These are phyloP conservation scores for Nanorana parkeri DNA, from an alignment of 2,113 vertebrate species.

Conservation along the genomic window DNA sequence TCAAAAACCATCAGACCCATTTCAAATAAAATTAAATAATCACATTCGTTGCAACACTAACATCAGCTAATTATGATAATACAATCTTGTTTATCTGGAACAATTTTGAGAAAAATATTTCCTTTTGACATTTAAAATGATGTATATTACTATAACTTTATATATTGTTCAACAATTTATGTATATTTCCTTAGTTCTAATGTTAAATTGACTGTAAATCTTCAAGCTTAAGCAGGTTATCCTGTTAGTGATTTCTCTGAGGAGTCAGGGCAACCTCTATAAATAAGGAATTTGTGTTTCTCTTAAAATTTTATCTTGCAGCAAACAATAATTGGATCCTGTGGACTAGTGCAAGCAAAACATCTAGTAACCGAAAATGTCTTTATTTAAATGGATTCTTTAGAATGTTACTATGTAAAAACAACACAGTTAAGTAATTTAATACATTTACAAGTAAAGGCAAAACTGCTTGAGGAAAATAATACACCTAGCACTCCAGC, in stretches of 20 bases:
- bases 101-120: not conserved
- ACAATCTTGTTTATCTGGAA: not conserved
- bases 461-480: no score
- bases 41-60: not conserved
- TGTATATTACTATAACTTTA: not conserved
- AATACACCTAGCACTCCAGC: no score
- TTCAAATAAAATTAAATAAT: slow-evolving; percentile 16
- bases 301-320: slow-evolving; percentile 1
- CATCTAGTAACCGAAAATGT: not conserved
- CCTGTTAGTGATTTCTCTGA: slow-evolving; percentile 40
- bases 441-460: no score
- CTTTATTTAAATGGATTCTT: not conserved
- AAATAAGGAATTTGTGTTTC: slow-evolving; percentile 39
- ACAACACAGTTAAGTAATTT: no score
- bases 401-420: not conserved
- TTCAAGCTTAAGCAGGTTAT: slow-evolving; percentile 39
- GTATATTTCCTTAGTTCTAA: slow-evolving; percentile 25
- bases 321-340: slow-evolving; percentile 36
- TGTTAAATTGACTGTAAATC: slow-evolving; percentile 24
- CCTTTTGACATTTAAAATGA: slow-evolving; percentile 5
- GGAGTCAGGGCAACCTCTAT: not conserved
- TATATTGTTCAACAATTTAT: slow-evolving; percentile 17
- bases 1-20: not conserved
- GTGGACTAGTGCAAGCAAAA: not conserved
- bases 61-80: not conserved